phyloP scores from a whole-genome alignment of 2,113 vertebrate genomes.

The Aptenodytes patagonicus region DNA sequence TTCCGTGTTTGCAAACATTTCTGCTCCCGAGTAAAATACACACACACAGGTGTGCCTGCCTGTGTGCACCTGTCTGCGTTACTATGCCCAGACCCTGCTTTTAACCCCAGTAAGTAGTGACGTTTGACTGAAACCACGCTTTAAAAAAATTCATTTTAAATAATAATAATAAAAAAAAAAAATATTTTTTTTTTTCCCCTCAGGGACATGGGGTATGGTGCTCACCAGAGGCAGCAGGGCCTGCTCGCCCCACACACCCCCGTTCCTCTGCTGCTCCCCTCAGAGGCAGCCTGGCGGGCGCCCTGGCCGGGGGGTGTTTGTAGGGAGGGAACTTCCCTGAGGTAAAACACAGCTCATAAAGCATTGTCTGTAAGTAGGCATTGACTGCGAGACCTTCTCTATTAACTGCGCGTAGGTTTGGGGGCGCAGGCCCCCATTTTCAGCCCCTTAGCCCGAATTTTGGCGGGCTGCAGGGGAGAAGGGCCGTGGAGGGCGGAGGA shows the following conservation, averaged over 20 bases:
- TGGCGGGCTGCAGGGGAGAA: rapidly evolving
- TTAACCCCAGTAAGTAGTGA: neutral
- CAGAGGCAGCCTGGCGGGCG: rapidly evolving
- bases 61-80: rapidly evolving
- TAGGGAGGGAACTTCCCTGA: neutral
- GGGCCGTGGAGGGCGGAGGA: rapidly evolving
- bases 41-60: neutral
- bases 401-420: rapidly evolving
- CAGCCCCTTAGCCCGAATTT: neutral
- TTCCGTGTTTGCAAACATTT: neutral
- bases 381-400: rapidly evolving
- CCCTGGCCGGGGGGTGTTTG: rapidly evolving
- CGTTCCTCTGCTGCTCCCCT: neutral
- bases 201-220: rapidly evolving
- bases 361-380: neutral
- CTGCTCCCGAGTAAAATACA: neutral
- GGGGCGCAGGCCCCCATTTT: rapidly evolving
- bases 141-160: neutral
- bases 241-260: neutral
- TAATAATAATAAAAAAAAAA: rapidly evolving
- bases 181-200: too few relatives aligned
- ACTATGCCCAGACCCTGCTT: neutral
- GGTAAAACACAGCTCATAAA: neutral
- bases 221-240: too few relatives aligned
- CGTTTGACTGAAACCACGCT: neutral